Evolutionary conservation across 2,888 invertebrate species (phyloP), one percentile per base, ranked within the genome.

Genomic region (Chymomyza caudatula): DNA sequence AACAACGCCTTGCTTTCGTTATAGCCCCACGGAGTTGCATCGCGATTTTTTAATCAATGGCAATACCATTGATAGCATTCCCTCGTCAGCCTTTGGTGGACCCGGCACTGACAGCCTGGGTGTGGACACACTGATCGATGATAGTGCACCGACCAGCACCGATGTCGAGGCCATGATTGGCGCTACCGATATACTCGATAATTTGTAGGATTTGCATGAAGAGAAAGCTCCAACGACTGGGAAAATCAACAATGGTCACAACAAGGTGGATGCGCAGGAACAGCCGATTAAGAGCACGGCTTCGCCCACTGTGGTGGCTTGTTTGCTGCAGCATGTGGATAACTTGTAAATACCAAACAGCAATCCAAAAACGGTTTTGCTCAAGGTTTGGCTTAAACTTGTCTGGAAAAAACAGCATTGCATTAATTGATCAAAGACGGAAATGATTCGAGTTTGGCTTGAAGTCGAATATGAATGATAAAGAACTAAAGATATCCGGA

Each of bases 1-100:
- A 77, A 88, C 84, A 89, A 92, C 92, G 51, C 88, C 88, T 6
- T 80, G 85, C 63, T 93, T 93, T 78, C 92, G 93, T 66, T 93
- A 93, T 81, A 93, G 92, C 74, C 91, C 91, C 3, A 76, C 78
- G 0, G 90, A 90, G 57, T 77, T 88, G 65, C 87, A 88, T 70
- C 86, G 90, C 69, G 93, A 93, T 86, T 93, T 92, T 75, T 90
- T 93, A 4, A 93, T 93, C 57, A 93, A 93, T 79, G 93, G 93
- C 13, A 93, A 93, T 83, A 93, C 93, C 1, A 88, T 92, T 42
- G 92, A 92, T 23, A 86, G 88, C 20, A 71, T 87, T 37, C 84
- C 87, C 4, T 80, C 88, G 2, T 86, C 87, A 3, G 71, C 77
- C 3, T 78, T 81, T 54, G 76, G 74, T 15, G 74, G 73, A 0